Conservation (phyloP, 2,888 invertebrate species). For the Rotaria socialis region DNA sequence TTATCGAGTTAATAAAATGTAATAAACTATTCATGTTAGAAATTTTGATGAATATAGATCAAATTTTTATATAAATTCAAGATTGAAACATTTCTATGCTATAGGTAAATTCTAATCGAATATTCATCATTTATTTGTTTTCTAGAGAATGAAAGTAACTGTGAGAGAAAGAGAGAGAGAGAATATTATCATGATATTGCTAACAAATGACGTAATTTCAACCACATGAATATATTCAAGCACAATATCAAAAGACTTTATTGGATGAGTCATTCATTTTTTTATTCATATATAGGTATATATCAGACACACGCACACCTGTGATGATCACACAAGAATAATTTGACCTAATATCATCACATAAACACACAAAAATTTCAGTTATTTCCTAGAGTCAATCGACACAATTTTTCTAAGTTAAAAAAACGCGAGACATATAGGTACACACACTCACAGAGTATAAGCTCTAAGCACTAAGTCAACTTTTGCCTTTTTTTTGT, state of each 20-base stretch:
- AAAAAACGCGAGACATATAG: neutral
- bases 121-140: too few relatives aligned
- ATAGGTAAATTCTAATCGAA: too few relatives aligned
- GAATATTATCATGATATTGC: too few relatives aligned
- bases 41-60: too few relatives aligned
- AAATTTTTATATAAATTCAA: too few relatives aligned
- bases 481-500: neutral
- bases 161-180: too few relatives aligned
- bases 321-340: neutral
- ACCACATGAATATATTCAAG: neutral
- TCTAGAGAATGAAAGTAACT: too few relatives aligned
- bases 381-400: neutral
- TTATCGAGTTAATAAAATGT: too few relatives aligned
- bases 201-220: neutral
- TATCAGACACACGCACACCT: neutral
- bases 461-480: neutral
- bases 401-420: neutral
- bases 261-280: neutral
- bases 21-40: too few relatives aligned
- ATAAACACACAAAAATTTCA: neutral
- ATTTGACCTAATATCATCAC: neutral
- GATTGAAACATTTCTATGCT: too few relatives aligned
- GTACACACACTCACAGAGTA: slow-evolving; percentile 12
- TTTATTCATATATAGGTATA: neutral
- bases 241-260: neutral